Percentiles rank a stretch among this genome's conserved stretches.
Evolutionary conservation across 35 echinoderm and acorn worm genomes (phyloP).

Genomic region (Lytechinus variegatus): DNA sequence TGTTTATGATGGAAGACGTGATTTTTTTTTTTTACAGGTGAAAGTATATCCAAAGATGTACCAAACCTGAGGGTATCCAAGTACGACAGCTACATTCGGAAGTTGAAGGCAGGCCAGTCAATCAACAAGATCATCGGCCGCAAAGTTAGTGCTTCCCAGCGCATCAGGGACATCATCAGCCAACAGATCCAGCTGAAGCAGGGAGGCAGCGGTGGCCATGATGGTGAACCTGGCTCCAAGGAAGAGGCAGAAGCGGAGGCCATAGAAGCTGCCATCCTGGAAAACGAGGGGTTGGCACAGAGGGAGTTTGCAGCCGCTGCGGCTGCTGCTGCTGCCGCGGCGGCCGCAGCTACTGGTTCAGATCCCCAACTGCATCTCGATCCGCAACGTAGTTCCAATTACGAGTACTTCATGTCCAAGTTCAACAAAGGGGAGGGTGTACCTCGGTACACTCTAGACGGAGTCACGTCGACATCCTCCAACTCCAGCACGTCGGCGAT

Average conservation of each 20-base stretch:
- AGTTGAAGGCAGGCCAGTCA: constrained; percentile 88
- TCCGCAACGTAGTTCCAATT: constrained; percentile 59
- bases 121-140: constrained; percentile 89
- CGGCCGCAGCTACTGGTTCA: neutral
- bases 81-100: constrained; percentile 96
- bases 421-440: constrained; percentile 56
- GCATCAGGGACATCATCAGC: constrained; percentile 78
- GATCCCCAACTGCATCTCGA: constrained; percentile 1
- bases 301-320: neutral
- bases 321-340: neutral
- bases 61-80: constrained; percentile 86
- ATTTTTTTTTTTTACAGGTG: constrained; percentile 59
- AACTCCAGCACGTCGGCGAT: constrained; percentile 43
- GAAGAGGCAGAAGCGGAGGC: neutral
- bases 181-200: constrained; percentile 74
- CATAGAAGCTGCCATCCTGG: constrained; percentile 41
- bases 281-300: neutral
- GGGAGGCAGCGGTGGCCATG: constrained; percentile 36
- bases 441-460: constrained; percentile 23
- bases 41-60: constrained; percentile 84
- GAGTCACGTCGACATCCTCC: constrained; percentile 38
- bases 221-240: constrained; percentile 35
- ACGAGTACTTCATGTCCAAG: constrained; percentile 66
- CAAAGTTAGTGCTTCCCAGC: constrained; percentile 69
- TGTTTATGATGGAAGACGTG: neutral